Evolutionary conservation across 2,888 invertebrate species (phyloP).

Genomic region (Abrostola triplasia): DNA sequence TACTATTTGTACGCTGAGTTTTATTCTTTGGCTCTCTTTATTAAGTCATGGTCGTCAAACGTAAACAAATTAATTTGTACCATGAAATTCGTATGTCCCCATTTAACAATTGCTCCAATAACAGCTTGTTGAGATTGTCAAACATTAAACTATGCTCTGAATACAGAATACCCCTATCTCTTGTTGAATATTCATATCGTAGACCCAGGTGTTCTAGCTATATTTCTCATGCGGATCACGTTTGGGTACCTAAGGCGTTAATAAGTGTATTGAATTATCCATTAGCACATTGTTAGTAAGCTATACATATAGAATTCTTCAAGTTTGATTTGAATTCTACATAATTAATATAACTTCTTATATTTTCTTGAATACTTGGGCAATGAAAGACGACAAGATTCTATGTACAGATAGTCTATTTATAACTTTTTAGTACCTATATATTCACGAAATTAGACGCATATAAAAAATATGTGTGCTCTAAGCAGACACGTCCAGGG

Average conservation of each 20-base stretch:
- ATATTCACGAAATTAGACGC: too few relatives aligned
- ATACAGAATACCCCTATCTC: constrained; percentile 55
- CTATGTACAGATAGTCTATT: too few relatives aligned
- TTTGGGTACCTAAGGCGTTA: not conserved
- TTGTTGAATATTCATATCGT: constrained; percentile 55
- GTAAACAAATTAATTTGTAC: constrained; percentile 67
- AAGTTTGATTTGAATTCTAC: too few relatives aligned
- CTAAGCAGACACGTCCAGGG: not conserved
- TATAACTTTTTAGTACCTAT: too few relatives aligned
- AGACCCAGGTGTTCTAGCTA: constrained; percentile 11
- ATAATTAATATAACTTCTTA: too few relatives aligned
- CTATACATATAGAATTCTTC: too few relatives aligned
- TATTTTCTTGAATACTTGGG: too few relatives aligned
- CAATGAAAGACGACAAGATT: too few relatives aligned
- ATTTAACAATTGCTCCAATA: constrained; percentile 67
- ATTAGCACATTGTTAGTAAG: too few relatives aligned
- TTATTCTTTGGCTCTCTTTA: constrained; percentile 32
- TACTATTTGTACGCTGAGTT: not conserved
- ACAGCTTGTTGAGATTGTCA: constrained; percentile 60
- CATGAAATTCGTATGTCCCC: constrained; percentile 38
- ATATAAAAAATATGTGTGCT: too few relatives aligned
- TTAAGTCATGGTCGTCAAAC: constrained; percentile 41
- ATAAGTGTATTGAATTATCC: too few relatives aligned
- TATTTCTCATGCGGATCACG: constrained; percentile 6
- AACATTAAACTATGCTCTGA: constrained; percentile 53